Conservation (phyloP, 2,113 vertebrate species). For the Sciurus niger region DNA sequence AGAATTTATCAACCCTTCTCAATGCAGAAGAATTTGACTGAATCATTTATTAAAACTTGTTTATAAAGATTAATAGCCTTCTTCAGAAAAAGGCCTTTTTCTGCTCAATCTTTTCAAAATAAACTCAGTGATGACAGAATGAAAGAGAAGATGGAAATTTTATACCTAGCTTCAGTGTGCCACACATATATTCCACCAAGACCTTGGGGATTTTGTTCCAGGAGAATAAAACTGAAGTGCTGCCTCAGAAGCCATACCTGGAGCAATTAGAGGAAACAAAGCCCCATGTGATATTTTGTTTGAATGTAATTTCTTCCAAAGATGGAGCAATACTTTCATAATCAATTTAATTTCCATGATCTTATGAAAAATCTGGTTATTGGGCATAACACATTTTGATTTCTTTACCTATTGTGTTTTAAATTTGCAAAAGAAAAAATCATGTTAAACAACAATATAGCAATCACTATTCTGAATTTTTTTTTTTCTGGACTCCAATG, state of each 20-base stretch:
- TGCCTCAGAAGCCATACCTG: neutral
- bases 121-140: neutral
- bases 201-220: neutral
- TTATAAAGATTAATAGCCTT: neutral
- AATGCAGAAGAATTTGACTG: neutral
- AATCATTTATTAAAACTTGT: conserved; percentile 16
- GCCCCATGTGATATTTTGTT: neutral
- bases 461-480: neutral
- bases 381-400: neutral
- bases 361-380: neutral
- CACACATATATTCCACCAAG: neutral
- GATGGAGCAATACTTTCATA: neutral
- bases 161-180: neutral
- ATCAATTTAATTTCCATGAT: neutral
- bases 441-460: neutral
- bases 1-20: conserved; percentile 1
- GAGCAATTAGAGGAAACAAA: neutral
- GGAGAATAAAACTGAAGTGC: neutral
- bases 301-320: neutral
- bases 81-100: neutral
- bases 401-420: neutral
- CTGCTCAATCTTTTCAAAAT: neutral
- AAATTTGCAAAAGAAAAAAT: neutral
- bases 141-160: rapidly evolving
- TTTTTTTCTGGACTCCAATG: neutral